A percentile compares a stretch with the other conserved stretches of the same genome.
phyloP scores from a whole-genome alignment of 2,797 vertebrate genomes.

The Lacerta agilis region DNA sequence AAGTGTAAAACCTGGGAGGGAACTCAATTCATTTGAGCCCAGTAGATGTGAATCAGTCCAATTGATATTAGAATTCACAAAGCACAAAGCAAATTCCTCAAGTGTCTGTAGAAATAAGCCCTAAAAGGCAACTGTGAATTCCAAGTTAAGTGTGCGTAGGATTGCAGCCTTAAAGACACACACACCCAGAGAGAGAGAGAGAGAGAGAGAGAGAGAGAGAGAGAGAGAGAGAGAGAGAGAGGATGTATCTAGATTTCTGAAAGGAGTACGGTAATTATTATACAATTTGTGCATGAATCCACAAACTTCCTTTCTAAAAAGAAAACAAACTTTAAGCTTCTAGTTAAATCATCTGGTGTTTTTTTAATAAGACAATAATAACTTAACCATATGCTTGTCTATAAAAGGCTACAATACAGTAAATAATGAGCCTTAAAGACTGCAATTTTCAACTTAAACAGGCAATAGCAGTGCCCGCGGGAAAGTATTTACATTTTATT shows the following conservation, averaged over 20 bases:
- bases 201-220: no score
- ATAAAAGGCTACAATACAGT: conserved; percentile 5
- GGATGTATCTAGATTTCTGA: not conserved
- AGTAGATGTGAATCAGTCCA: no score
- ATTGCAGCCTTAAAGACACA: not conserved
- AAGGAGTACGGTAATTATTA: not conserved
- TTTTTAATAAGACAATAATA: conserved; percentile 14
- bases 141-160: not conserved
- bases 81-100: not conserved
- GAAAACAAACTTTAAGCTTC: not conserved
- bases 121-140: not conserved
- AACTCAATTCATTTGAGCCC: not conserved
- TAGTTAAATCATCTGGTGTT: conserved; percentile 2
- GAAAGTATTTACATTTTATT: conserved; percentile 10
- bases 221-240: not conserved
- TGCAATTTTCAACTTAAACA: conserved; percentile 25
- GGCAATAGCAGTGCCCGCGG: not conserved
- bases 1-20: not conserved
- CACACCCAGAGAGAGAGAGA: no score
- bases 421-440: conserved; percentile 30
- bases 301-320: not conserved
- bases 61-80: not conserved
- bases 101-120: not conserved
- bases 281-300: not conserved
- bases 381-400: conserved; percentile 17